Base-by-base conservation (phyloP, 2,888 invertebrate species). In the Clitarchus hookeri region DNA sequence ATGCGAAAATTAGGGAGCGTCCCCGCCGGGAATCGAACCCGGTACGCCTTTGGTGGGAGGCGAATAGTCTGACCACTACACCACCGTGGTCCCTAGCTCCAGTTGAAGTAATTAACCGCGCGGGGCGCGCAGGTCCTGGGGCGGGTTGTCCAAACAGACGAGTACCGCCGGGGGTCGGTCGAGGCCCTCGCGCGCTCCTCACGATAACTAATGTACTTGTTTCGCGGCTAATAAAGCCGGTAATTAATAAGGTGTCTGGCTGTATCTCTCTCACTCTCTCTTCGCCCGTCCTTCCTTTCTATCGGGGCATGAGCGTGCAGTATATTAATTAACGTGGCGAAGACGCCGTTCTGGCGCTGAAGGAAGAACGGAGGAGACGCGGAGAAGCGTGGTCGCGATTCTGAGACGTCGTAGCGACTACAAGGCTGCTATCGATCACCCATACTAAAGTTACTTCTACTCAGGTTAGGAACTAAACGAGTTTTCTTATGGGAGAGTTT, bases 181-280 rank as follows among this genome's bases (percentile, higher is more conserved):
- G 27, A 79, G 27, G 27, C 79, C 79, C 23, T 13, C 27, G 12
- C 79, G 27, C 79, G 23, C 44, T n/a, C 23, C 19, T 36, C 26
- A 82, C 27, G 82, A 44, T 27, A 82, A 82, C 82, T 82, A 82
- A 82, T 82, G 82, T 82, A 82, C 82, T 82, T 82, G 82, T 82
- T 82, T 82, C 82, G 11, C 82, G 44, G 82, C 36, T 82, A 82
- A 82, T 82, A 82, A 82, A 36, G 82, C 44, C 19, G 82, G 82
- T 82, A 82, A 82, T 82, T 82, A 82, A 82, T 82, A 82, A 82
- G 27, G 36, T 82, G 82, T 27, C 27, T 44, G 82, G 36, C 36
- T 6, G 19, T 19, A 53, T n/a, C n/a, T 65, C 65, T 65, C 65
- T 23, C 8, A 12, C 65, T n/a, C 65, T 2, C 65, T 65, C n/a